Evolutionary conservation across 2,888 invertebrate genomes (phyloP), one percentile per base, ranked within the genome.

Genomic region (Odontocolon sp.): DNA sequence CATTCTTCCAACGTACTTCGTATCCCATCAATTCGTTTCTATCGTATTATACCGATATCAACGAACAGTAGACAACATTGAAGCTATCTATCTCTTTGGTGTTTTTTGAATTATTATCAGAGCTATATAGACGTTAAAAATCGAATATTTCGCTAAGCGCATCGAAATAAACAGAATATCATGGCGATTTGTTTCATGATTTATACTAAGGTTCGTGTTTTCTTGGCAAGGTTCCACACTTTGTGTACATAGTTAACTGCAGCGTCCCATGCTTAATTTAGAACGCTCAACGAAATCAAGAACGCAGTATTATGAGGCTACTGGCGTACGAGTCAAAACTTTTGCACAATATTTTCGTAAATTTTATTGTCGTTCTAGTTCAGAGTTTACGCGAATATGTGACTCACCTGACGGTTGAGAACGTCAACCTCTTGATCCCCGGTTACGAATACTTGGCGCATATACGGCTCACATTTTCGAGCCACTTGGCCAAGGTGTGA

Each of bases 401-500:
- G 18, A 78, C 91, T 92, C 92, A 95, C 95, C 94, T 95, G 94
- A 84, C 94, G 92, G 78, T 93, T 91, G 66, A 95, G 93, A 78
- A 92, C 78, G 14, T 68, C 78, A 85, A 93, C 93, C 80, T 92
- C 91, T 84, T 92, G 92, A 87, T 94, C 93, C 73, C 95, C 95
- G 72, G 94, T 94, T 75, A 96, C 93, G 90, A 96, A 96, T 82
- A 98, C 99, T 93, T 99, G 99, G 84, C 98, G 94, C 93, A 99
- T 98, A 88, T 95, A 94, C 38, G 99, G 99, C 92, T 99, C 99
- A 86, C 96, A 96, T 91, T 96, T 96, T 87, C 95, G 94, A 70
- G 99, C 99, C 86, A 99, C 98, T 83, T 95, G 93, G 83, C 97
- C 99, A 86, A 99, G 97, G 81, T 94, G 94, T 67, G 94, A 92